Percentiles rank a stretch among this genome's conserved stretches.
phyloP scores from a whole-genome alignment of 2,888 invertebrate species.

The Sminthurides aquaticus region DNA sequence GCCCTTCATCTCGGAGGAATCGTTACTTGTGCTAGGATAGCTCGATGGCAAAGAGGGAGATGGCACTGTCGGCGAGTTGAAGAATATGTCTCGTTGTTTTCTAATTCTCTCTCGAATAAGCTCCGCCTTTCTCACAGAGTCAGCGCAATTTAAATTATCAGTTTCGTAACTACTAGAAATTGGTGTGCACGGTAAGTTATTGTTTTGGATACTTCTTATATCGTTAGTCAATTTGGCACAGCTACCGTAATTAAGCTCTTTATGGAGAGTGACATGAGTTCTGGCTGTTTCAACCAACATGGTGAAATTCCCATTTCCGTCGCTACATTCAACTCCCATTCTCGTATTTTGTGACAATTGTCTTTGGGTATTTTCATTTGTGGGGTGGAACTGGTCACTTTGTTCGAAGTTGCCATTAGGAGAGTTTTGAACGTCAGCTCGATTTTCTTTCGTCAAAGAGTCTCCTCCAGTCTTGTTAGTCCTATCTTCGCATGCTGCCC shows the following conservation, averaged over 20 bases:
- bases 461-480: background rate
- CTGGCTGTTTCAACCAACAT: background rate
- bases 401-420: background rate
- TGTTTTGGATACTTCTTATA: background rate
- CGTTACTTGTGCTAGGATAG: background rate
- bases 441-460: background rate
- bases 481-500: background rate
- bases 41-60: background rate
- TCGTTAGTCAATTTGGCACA: background rate
- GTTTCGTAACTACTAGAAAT: constrained; percentile 6
- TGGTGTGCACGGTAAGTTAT: background rate
- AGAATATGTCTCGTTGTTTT: constrained; percentile 13
- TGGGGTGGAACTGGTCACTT: background rate
- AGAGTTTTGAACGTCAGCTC: background rate
- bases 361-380: background rate
- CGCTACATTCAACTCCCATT: background rate
- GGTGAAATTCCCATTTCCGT: background rate
- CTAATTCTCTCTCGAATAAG: constrained; percentile 15
- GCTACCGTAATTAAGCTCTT: background rate
- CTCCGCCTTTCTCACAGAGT: constrained; percentile 9
- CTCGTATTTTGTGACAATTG: background rate
- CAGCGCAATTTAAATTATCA: background rate
- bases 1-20: background rate
- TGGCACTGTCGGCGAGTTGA: background rate
- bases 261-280: background rate